Conservation (phyloP, 2,888 invertebrate species). For the Perithous albicinctus region DNA sequence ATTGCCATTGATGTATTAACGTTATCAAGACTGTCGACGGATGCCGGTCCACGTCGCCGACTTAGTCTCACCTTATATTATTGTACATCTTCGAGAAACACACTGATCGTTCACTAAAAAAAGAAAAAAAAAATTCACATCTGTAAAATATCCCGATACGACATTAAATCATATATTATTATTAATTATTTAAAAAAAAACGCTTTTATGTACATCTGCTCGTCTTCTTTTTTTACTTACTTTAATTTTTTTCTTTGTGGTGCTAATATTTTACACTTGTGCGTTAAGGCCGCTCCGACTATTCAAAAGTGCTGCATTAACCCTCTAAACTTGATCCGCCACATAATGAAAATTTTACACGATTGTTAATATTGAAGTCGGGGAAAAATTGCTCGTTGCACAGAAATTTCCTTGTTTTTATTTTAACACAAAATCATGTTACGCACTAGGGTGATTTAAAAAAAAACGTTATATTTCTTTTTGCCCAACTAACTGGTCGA, state of each 20-base stretch:
- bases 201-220: slow-evolving; percentile 53
- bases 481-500: no score
- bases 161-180: slow-evolving; percentile 44
- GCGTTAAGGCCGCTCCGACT: not conserved
- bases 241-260: slow-evolving; percentile 15
- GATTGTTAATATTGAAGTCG: no score
- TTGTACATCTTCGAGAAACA: slow-evolving; percentile 38
- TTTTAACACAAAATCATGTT: no score
- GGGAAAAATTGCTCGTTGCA: no score
- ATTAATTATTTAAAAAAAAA: slow-evolving; percentile 41
- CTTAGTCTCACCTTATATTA: slow-evolving; percentile 54
- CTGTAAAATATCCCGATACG: slow-evolving; percentile 56
- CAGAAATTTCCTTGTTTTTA: no score
- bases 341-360: no score
- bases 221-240: slow-evolving; percentile 34
- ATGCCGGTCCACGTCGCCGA: slow-evolving; percentile 64
- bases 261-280: slow-evolving; percentile 17
- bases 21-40: slow-evolving; percentile 56
- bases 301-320: not conserved
- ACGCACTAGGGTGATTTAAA: no score
- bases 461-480: no score
- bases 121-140: slow-evolving; percentile 39
- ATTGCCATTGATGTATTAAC: slow-evolving; percentile 60
- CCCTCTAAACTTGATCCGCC: no score
- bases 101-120: slow-evolving; percentile 33